These are phyloP conservation scores for Antechinus stuartii DNA, from an alignment of 2,113 vertebrate species.

Conservation along the genomic window DNA sequence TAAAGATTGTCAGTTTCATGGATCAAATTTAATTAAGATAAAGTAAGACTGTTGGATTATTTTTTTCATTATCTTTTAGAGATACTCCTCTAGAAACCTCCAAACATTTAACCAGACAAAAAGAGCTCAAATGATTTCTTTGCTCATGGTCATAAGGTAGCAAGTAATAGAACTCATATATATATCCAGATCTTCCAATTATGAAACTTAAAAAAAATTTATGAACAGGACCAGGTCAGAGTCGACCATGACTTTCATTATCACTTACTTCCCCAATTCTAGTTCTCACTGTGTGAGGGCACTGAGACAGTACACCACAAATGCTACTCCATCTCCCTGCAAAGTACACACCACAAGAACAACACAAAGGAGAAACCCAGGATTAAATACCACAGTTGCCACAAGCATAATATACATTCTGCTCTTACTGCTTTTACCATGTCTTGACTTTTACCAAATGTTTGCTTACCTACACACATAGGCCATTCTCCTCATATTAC, in stretches of 20 bases:
- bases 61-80: not conserved
- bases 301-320: not conserved
- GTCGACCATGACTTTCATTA: not conserved
- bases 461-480: not conserved
- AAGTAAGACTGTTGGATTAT: not conserved
- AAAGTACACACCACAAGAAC: not conserved
- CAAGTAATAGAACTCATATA: too few species aligned
- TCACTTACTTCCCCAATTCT: not conserved
- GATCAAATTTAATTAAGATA: not conserved
- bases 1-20: not conserved
- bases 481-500: not conserved
- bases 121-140: not conserved
- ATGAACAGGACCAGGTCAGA: not conserved
- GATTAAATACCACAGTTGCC: not conserved
- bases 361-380: not conserved
- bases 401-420: not conserved
- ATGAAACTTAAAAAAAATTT: not conserved
- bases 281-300: not conserved
- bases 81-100: not conserved
- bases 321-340: not conserved
- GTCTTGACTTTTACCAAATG: not conserved
- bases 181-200: not conserved
- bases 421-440: not conserved
- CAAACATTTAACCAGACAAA: not conserved
- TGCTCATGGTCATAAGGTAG: not conserved